A percentile compares a stretch with the other conserved stretches of the same genome.
These are phyloP conservation scores for Odontocerum albicorne DNA, from an alignment of 2,888 invertebrate species.

Conservation along the genomic window DNA sequence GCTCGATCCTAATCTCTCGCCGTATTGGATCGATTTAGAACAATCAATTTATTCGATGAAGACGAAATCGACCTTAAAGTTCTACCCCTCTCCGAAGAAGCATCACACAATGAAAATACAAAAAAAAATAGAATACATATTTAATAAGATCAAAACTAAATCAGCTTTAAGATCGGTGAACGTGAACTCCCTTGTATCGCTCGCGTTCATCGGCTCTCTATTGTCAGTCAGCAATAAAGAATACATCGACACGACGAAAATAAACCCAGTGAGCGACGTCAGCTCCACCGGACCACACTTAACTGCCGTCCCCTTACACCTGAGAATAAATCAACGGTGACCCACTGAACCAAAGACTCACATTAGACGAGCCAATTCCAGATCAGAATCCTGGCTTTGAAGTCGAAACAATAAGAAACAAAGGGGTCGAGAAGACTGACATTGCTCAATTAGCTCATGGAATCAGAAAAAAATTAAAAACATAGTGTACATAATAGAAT, in stretches of 20 bases:
- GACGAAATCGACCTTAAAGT: too few relatives aligned
- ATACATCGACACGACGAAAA: conserved; percentile 33
- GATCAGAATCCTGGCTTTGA: too few relatives aligned
- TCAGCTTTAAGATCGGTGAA: too few relatives aligned
- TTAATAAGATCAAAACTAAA: too few relatives aligned
- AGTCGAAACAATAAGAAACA: neutral
- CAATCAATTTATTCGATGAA: too few relatives aligned
- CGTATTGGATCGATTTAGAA: too few relatives aligned
- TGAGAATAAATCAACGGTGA: conserved; percentile 9
- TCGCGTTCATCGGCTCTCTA: conserved; percentile 20
- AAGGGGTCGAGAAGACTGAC: neutral
- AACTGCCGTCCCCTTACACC: neutral
- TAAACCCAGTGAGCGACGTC: conserved; percentile 24
- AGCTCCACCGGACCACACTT: conserved; percentile 11
- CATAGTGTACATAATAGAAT: neutral
- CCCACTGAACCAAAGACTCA: conserved; percentile 17
- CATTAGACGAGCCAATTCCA: neutral
- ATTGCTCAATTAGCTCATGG: neutral
- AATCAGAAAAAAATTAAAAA: neutral
- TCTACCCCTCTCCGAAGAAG: too few relatives aligned
- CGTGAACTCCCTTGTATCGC: conserved; percentile 9
- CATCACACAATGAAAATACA: too few relatives aligned
- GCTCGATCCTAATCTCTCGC: too few relatives aligned
- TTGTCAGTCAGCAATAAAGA: conserved; percentile 32
- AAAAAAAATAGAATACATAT: too few relatives aligned